Evolutionary conservation across 2,113 vertebrate species (phyloP), one percentile per base, ranked within the genome.

Genomic region (Passer domesticus): DNA sequence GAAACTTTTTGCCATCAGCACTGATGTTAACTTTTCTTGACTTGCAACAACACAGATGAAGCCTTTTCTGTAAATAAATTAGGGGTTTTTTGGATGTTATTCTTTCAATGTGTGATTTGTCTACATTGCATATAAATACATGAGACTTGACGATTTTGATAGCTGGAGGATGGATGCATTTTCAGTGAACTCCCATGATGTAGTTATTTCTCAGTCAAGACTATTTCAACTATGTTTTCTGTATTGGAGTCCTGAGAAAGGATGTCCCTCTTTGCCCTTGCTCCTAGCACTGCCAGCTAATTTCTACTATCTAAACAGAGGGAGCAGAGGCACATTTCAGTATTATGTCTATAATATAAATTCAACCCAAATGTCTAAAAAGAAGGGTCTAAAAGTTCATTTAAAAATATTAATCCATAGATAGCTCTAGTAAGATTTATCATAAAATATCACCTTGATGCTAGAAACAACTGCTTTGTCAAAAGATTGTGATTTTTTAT

Each of bases 101-200:
- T 69, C 6, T 66, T 83, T 41, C 43, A 82, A 8, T 1, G 25
- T 4, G 4, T 35, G 23, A 4, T 58, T 79, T 75, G 4, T 28
- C 18, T 53, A 15, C 17, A 27, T 6, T 66, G 4, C 24, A 44
- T 44, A 30, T 30, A 35, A 58, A 8, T 18, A 1, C 7, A 8
- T n/a, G 11, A 33, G 16, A n/a, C 13, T 39, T 75, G 19, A 22
- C 59, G 39, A 59, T 43, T 91, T 76, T 46, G 8, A 35, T 15
- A 46, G 25, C 1, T 0, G 0, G 18, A 13, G 9, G 11, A n/a
- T 6, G 49, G 30, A 60, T 22, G 11, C 6, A 19, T 58, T 64
- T 76, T 68, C 9, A 6, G 6, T 80, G 2, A 31, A 41, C 24
- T 1, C 8, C 13, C 6, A 19, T 59, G 15, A 58, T 15, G 2